Conservation (phyloP, 2,797 vertebrate species). For the Neostethus bicornis region DNA sequence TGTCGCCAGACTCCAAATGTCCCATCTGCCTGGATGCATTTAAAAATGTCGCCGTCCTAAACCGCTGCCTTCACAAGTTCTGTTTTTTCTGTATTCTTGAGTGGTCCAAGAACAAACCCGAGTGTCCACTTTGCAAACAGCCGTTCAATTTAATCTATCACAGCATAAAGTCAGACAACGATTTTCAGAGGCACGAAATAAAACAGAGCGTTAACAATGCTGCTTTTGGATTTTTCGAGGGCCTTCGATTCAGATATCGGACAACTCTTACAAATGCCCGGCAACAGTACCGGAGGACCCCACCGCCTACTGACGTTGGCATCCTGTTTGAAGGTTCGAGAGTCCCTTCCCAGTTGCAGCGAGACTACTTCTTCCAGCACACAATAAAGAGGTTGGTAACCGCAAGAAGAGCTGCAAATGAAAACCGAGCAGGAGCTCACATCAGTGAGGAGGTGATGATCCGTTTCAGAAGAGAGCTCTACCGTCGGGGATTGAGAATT, state of each 20-base stretch:
- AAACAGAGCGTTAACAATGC: conserved; percentile 76
- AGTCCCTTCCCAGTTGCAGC: conserved; percentile 46
- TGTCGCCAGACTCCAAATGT: conserved; percentile 94
- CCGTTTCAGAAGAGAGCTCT: conserved; percentile 89
- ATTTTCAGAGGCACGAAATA: conserved; percentile 89
- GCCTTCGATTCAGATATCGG: conserved; percentile 88
- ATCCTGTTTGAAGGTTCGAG: conserved; percentile 86
- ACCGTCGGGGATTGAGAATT: conserved; percentile 86
- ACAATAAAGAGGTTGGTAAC: conserved; percentile 84
- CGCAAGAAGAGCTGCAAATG: conserved; percentile 78
- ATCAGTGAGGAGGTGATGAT: conserved; percentile 89
- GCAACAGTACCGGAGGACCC: conserved; percentile 75
- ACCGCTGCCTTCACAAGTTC: conserved; percentile 92
- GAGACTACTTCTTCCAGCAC: conserved; percentile 79
- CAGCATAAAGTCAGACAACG: conserved; percentile 89
- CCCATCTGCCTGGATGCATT: conserved; percentile 95
- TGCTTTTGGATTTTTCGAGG: conserved; percentile 84
- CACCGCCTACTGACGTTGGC: conserved; percentile 83
- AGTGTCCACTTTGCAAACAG: conserved; percentile 95
- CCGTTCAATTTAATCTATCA: conserved; percentile 93
- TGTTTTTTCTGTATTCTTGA: conserved; percentile 95
- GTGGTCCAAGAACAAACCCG: conserved; percentile 97
- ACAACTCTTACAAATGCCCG: conserved; percentile 87
- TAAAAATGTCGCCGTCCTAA: conserved; percentile 90
- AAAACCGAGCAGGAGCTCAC: conserved; percentile 79